These are phyloP conservation scores for Phalanger gymnotis DNA, from an alignment of 2,797 vertebrate species.

Conservation along the genomic window DNA sequence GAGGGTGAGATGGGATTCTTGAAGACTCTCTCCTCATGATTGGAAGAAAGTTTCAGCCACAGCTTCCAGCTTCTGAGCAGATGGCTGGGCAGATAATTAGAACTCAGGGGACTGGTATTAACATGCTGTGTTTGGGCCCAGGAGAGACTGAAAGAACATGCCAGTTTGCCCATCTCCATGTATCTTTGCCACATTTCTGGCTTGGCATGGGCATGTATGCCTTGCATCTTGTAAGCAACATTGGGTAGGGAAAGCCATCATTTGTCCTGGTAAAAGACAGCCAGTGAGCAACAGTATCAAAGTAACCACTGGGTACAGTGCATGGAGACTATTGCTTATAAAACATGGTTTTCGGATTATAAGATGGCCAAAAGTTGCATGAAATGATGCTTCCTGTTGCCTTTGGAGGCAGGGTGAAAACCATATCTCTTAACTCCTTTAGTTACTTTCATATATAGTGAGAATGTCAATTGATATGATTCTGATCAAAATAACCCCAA, in stretches of 20 bases:
- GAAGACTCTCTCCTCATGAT: not conserved
- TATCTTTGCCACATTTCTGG: constrained; percentile 9
- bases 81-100: constrained; percentile 1
- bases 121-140: not conserved
- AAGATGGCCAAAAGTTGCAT: not conserved
- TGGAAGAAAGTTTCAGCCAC: not conserved
- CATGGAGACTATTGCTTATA: not conserved
- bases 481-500: not conserved
- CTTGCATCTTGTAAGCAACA: not conserved
- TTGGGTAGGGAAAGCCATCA: not conserved
- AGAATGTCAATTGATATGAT: not conserved
- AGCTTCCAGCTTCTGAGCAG: constrained; percentile 1
- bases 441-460: not conserved
- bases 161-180: not conserved
- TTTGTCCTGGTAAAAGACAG: not conserved
- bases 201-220: not conserved
- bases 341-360: constrained; percentile 6
- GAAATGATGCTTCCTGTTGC: not conserved
- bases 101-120: not conserved
- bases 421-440: not conserved
- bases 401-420: not conserved
- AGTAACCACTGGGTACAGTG: not conserved
- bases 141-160: not conserved
- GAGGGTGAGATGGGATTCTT: constrained; percentile 21
- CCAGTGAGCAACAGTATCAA: constrained; percentile 39